A percentile compares a stretch with the other conserved stretches of the same genome.
These are phyloP conservation scores for Psettodes erumei DNA, from an alignment of 2,113 vertebrate species.

Conservation along the genomic window DNA sequence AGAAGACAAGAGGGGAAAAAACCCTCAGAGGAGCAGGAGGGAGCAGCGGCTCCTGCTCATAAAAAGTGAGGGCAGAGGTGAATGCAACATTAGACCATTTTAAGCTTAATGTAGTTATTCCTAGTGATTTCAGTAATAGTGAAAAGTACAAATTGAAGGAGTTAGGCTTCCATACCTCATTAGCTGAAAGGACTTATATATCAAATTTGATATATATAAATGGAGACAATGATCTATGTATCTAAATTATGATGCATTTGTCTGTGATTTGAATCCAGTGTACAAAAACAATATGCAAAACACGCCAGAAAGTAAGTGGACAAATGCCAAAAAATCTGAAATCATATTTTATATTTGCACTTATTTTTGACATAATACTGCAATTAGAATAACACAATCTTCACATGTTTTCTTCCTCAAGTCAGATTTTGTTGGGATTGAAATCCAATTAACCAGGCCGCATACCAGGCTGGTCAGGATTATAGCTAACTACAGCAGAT, in stretches of 20 bases:
- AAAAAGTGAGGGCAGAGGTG: constrained; percentile 32
- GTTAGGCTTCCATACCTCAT: background rate
- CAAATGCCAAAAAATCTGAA: background rate
- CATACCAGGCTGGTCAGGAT: background rate
- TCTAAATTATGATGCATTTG: background rate
- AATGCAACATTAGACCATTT: background rate
- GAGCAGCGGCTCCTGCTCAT: background rate
- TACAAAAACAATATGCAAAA: background rate
- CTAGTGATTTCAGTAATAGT: constrained; percentile 22
- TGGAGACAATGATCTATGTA: background rate
- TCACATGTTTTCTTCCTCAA: background rate
- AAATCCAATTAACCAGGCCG: background rate
- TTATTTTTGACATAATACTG: background rate
- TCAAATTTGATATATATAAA: no score
- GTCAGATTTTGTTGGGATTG: background rate
- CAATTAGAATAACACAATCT: background rate
- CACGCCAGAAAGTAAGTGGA: background rate
- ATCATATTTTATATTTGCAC: background rate
- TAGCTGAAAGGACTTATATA: background rate
- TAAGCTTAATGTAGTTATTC: constrained; percentile 32
- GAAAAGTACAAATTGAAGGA: background rate
- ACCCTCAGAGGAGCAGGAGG: background rate
- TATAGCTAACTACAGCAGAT: background rate
- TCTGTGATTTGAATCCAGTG: background rate
- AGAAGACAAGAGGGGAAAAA: constrained; percentile 23